A percentile compares a stretch with the other conserved stretches of the same genome.
These are phyloP conservation scores for Acrobasis repandana DNA, from an alignment of 2,888 invertebrate genomes.

Conservation along the genomic window DNA sequence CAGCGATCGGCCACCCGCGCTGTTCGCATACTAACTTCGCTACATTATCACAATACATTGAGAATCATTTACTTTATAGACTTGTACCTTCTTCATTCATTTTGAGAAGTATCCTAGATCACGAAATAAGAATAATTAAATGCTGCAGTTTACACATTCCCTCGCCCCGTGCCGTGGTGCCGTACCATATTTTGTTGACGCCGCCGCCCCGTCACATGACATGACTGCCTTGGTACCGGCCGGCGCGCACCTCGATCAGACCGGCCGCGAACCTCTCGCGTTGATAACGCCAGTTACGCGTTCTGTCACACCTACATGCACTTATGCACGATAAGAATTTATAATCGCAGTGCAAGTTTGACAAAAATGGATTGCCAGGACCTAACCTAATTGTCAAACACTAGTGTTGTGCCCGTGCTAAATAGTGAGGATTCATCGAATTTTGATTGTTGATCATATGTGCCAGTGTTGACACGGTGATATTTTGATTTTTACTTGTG, in stretches of 20 bases:
- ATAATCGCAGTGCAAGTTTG: constrained; percentile 40
- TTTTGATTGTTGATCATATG: constrained; percentile 44
- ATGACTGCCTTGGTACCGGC: constrained; percentile 45
- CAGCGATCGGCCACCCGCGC: constrained; percentile 19
- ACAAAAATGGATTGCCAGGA: constrained; percentile 57
- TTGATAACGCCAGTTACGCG: constrained; percentile 43
- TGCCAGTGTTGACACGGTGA: constrained; percentile 50
- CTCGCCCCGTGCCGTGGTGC: constrained; percentile 46
- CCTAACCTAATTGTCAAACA: constrained; percentile 45
- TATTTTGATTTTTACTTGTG: constrained; percentile 51
- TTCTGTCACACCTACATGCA: constrained; percentile 40
- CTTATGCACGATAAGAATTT: constrained; percentile 49
- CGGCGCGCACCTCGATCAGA: constrained; percentile 51
- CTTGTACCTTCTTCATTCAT: not conserved
- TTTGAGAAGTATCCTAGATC: not conserved
- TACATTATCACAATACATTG: not conserved
- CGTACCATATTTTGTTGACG: constrained; percentile 66
- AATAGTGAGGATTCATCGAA: constrained; percentile 46
- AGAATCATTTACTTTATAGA: not conserved
- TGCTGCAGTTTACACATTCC: constrained; percentile 43
- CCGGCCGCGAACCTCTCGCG: constrained; percentile 47
- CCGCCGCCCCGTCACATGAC: constrained; percentile 61
- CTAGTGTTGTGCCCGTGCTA: constrained; percentile 41
- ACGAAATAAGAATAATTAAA: constrained; percentile 19
- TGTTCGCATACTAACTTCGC: constrained; percentile 2